These are phyloP conservation scores for Hirtodrosophila confusa DNA, from an alignment of 2,888 invertebrate genomes.

Conservation along the genomic window DNA sequence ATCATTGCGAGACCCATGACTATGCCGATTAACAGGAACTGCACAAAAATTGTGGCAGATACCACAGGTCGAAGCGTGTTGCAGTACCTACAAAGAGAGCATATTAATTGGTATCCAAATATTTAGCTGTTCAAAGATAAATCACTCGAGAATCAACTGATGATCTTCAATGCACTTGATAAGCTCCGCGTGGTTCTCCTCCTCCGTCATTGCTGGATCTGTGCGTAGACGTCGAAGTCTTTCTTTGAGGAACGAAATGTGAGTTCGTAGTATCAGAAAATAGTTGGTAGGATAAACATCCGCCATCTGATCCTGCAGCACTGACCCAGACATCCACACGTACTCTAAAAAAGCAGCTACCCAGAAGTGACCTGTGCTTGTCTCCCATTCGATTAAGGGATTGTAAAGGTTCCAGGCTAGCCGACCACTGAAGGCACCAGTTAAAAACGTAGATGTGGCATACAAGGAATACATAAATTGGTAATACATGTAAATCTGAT, in stretches of 20 bases:
- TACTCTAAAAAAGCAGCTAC: constrained; percentile 28
- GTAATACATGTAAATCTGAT: constrained; percentile 25
- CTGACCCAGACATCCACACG: constrained; percentile 29
- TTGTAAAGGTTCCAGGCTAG: constrained; percentile 53
- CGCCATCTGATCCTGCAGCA: constrained; percentile 38
- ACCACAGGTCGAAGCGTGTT: constrained; percentile 43
- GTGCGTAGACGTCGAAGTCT: constrained; percentile 35
- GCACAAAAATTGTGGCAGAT: constrained; percentile 54
- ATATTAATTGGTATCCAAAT: neutral
- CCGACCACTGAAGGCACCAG: constrained; percentile 18
- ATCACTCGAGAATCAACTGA: constrained; percentile 48
- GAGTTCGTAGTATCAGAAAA: constrained; percentile 39
- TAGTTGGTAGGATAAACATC: constrained; percentile 53
- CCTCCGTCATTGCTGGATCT: constrained; percentile 22
- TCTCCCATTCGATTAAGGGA: constrained; percentile 37
- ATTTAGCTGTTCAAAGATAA: neutral
- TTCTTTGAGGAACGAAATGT: constrained; percentile 39
- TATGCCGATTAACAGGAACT: constrained; percentile 22
- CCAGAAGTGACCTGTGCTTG: constrained; percentile 25
- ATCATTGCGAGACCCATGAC: constrained; percentile 51
- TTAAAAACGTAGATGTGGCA: constrained; percentile 25
- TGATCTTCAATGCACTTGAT: constrained; percentile 54
- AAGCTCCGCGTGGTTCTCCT: constrained; percentile 42
- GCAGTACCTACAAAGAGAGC: constrained; percentile 36
- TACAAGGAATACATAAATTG: constrained; percentile 30